Evolutionary conservation across 2,888 invertebrate genomes (phyloP).

Genomic region (Plagiodera versicolora): DNA sequence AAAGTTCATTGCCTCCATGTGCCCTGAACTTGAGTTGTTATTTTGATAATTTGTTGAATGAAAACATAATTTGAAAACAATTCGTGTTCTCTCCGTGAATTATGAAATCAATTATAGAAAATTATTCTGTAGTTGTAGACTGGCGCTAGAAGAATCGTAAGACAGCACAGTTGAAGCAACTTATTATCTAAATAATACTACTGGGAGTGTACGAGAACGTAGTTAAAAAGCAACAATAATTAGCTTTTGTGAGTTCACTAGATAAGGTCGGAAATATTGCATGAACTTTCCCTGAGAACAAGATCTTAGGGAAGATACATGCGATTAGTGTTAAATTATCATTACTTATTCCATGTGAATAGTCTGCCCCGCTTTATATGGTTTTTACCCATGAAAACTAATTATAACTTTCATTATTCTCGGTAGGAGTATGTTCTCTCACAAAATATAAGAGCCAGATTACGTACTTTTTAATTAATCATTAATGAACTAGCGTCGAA

Average conservation of each 20-base stretch:
- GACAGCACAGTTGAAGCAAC: slow-evolving; percentile 13
- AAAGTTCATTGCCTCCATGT: too few species aligned
- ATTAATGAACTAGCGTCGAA: slow-evolving; percentile 4
- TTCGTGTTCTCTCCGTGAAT: too few species aligned
- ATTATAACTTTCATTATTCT: slow-evolving; percentile 37
- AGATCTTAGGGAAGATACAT: slow-evolving; percentile 42
- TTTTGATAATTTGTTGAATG: too few species aligned
- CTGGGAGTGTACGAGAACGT: slow-evolving; percentile 29
- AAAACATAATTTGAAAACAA: too few species aligned
- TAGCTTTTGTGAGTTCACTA: slow-evolving; percentile 39
- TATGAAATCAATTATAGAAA: too few species aligned
- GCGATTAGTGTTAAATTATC: slow-evolving; percentile 43
- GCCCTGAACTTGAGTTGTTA: too few species aligned
- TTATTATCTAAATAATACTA: slow-evolving; percentile 33
- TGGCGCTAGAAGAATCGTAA: neutral
- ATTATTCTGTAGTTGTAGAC: neutral
- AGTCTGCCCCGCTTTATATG: slow-evolving; percentile 31
- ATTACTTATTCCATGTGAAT: slow-evolving; percentile 44
- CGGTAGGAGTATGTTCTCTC: slow-evolving; percentile 25
- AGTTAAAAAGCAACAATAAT: slow-evolving; percentile 42
- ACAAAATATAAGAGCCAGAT: slow-evolving; percentile 22
- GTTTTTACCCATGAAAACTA: slow-evolving; percentile 37
- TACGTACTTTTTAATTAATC: slow-evolving; percentile 22
- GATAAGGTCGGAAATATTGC: slow-evolving; percentile 41
- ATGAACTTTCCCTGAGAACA: slow-evolving; percentile 44